Evolutionary conservation across 2,113 vertebrate genomes (phyloP), one percentile per base, ranked within the genome.

Genomic region (Terrapene triunguis): DNA sequence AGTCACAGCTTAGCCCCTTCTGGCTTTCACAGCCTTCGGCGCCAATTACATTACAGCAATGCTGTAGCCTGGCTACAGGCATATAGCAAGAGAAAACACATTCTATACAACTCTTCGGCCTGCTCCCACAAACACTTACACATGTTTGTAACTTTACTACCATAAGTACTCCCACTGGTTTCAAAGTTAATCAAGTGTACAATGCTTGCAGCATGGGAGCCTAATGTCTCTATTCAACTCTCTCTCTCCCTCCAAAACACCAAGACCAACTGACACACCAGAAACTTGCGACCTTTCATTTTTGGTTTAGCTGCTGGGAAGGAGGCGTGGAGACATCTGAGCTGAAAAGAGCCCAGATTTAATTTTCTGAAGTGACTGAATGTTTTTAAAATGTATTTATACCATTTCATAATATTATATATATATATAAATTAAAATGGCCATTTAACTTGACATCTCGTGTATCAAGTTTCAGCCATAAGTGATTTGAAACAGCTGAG

Each of bases 401-500:
- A 88, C 65, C 3, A 54, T 90, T 85, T 94, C 48, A 79, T 72
- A 84, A 0, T 21, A 24, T 44, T 22, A 90, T 89, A 62, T 38
- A 79, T 5, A 29, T 6, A 86, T 27, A 29, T 42, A 86, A 19
- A 81, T 72, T 74, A 79, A 91, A 97, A 69, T 2, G 5, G 44
- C 57, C 53, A 79, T 88, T 84, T 78, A 84, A 89, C 62, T 6
- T 89, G 74, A 81, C 65, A 82, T 47, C 0, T 7, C 51, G n/a
- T 44, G 88, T 94, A 93, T 88, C 76, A n/a, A n/a, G 25, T 95
- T 95, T 74, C 85, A 86, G 24, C 57, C 82, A 42, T 11, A 78
- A 5, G 1, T 80, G 62, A 94, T 2, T 78, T 80, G 88, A 91
- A 93, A 92, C 72, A 93, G 89, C 38, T 89, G 81, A 94, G 85